A percentile compares a stretch with the other conserved stretches of the same genome.
Evolutionary conservation across 2,113 vertebrate genomes (phyloP).

Genomic region (Rhinopomastus cyanomelas): DNA sequence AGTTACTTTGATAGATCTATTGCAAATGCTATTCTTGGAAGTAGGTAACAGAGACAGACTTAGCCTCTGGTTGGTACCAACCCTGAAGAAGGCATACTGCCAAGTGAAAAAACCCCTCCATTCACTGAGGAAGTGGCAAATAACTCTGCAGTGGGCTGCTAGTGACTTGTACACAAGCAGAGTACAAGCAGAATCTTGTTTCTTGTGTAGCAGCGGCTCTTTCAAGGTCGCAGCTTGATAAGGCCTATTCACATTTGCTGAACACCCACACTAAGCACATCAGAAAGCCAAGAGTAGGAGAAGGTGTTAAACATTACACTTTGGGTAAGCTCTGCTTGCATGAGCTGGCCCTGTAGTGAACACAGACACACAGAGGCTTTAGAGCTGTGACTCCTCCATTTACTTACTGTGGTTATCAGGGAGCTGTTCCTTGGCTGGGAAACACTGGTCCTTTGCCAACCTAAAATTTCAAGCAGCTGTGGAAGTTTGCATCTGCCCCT

Average conservation of each 20-base stretch:
- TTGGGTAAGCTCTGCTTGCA: background rate
- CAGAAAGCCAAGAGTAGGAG: constrained; percentile 5
- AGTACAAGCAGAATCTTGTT: background rate
- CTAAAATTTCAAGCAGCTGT: background rate
- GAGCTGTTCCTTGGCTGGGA: background rate
- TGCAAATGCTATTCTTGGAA: background rate
- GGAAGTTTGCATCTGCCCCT: background rate
- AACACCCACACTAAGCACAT: constrained; percentile 6
- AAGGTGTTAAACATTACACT: constrained; percentile 7
- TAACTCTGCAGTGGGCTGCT: background rate
- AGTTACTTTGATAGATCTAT: background rate
- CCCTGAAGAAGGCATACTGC: background rate
- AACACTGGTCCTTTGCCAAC: background rate
- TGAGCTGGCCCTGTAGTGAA: background rate
- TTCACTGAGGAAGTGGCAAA: background rate
- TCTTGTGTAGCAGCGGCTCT: background rate
- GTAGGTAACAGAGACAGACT: background rate
- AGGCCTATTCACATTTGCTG: background rate
- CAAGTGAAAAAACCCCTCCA: background rate
- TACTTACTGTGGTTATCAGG: background rate
- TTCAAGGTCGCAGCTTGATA: constrained; percentile 35
- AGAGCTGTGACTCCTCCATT: background rate
- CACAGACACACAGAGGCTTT: background rate
- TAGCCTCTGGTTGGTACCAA: background rate
- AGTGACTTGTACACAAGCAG: background rate